phyloP scores from a whole-genome alignment of 2,797 vertebrate genomes.

The Protosalanx chinensis region DNA sequence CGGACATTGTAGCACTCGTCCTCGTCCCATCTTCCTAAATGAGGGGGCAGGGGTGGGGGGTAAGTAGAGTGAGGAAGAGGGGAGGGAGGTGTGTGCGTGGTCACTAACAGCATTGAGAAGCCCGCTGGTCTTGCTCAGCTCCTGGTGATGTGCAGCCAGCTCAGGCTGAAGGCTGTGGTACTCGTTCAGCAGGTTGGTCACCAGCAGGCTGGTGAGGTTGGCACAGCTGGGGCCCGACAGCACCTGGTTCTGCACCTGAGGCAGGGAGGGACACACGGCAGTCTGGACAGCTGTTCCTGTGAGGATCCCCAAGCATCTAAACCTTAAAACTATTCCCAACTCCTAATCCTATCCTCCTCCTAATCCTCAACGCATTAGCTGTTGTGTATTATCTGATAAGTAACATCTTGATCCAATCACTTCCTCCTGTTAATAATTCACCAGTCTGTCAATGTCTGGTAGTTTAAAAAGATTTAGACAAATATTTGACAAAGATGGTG shows the following conservation, averaged over 20 bases:
- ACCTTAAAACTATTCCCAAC: too few relatives aligned
- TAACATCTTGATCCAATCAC: too few relatives aligned
- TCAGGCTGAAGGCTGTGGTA: conserved; percentile 91
- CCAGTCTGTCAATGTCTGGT: too few relatives aligned
- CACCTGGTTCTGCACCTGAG: conserved; percentile 88
- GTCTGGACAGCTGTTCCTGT: too few relatives aligned
- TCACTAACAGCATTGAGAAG: conserved; percentile 88
- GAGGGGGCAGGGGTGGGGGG: neutral
- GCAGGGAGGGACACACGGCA: conserved; percentile 15
- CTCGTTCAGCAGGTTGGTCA: conserved; percentile 92
- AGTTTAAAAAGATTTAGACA: too few relatives aligned
- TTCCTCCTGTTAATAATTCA: too few relatives aligned
- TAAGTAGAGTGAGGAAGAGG: neutral
- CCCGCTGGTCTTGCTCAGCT: conserved; percentile 92
- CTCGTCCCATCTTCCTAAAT: neutral
- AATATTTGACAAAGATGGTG: too few relatives aligned
- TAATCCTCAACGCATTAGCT: too few relatives aligned
- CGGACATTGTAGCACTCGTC: too few relatives aligned
- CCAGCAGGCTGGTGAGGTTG: conserved; percentile 87
- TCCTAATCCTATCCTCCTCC: too few relatives aligned
- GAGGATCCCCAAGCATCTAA: too few relatives aligned
- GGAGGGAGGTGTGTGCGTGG: neutral
- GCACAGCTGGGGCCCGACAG: conserved; percentile 93
- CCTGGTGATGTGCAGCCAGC: conserved; percentile 82
- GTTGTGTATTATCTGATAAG: too few relatives aligned